Base-by-base conservation (phyloP, 1,140 invertebrate genomes). In the Carposina sasakii region DNA sequence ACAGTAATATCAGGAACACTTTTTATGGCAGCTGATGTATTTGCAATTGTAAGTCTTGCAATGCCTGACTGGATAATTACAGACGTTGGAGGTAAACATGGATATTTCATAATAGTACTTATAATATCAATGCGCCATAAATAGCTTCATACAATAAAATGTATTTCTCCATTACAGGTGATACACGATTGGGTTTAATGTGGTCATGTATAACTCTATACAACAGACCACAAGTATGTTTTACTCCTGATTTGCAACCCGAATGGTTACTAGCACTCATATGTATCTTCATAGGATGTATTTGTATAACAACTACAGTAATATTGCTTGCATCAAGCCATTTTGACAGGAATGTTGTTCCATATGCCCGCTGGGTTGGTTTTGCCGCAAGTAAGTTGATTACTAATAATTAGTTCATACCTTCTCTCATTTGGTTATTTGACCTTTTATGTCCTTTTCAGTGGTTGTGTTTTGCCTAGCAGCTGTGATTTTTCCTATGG, bases 21-120 rank as follows among this genome's bases (percentile, higher is more conserved):
- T 30, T 98, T 98, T 79, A 88, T 97, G 74, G 91, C 94, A 22
- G 96, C 96, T 26, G 95, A 98, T 88, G 88, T 97, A 31, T 97
- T 97, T 88, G 96, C 96, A 17, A 94, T 98, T 52, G 90, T 96
- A 0, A 97, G 96, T 82, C 87, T 98, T 55, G 92, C 95, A 4
- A 93, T 97, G 90, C 96, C 96, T 28, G 95, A 97, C 81, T 98
- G 96, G 96, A 97, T 98, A 66, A 94, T 97, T 24, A 96, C 96
- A 3, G 94, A 97, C 83, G 93, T 96, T 62, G 96, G 95, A 83
- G 93, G 94, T 94, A 88, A 76, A 58, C 19, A 13, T 34, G 6
- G 15, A 13, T 10, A 10, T 30, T 2, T 30, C 15, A 8, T 30
- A n/a, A 2, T 2, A 30, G 12, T 10, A 30, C 15, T 2, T 2